These are phyloP conservation scores for Epinephelus lanceolatus DNA, from an alignment of 2,113 vertebrate genomes.

Conservation along the genomic window DNA sequence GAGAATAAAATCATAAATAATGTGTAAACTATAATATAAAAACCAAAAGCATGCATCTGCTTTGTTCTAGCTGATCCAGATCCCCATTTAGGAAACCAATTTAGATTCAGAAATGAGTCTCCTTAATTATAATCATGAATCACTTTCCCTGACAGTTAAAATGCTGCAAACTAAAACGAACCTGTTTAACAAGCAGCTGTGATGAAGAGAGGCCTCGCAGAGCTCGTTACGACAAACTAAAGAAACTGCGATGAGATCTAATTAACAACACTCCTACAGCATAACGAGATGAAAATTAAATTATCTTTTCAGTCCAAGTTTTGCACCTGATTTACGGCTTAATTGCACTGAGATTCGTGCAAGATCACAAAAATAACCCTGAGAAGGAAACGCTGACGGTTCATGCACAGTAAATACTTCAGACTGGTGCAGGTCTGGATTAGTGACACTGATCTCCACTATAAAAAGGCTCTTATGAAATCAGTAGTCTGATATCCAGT, in stretches of 20 bases:
- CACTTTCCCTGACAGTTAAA: neutral
- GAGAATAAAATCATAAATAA: neutral
- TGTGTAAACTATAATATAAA: neutral
- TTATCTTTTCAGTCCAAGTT: neutral
- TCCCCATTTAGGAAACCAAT: neutral
- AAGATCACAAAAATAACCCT: neutral
- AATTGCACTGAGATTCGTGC: neutral
- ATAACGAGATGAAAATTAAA: neutral
- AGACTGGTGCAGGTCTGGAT: neutral
- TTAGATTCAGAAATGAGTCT: conserved; percentile 4
- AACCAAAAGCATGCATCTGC: neutral
- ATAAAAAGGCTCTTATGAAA: conserved; percentile 16
- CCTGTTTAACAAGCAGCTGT: conserved; percentile 2
- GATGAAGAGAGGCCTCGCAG: conserved; percentile 4
- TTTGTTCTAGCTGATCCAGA: neutral
- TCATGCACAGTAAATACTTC: neutral
- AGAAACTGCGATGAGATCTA: neutral
- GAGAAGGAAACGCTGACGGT: neutral
- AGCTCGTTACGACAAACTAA: conserved; percentile 4
- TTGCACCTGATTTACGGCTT: neutral
- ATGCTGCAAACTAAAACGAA: conserved; percentile 16
- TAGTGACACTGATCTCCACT: conserved; percentile 18
- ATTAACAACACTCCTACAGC: conserved; percentile 21
- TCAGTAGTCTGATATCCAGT: conserved; percentile 15
- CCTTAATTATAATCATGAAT: conserved; percentile 9